Percentiles rank a stretch among this genome's conserved stretches.
These are phyloP conservation scores for Clinocottus analis DNA, from an alignment of 2,113 vertebrate species.

Conservation along the genomic window DNA sequence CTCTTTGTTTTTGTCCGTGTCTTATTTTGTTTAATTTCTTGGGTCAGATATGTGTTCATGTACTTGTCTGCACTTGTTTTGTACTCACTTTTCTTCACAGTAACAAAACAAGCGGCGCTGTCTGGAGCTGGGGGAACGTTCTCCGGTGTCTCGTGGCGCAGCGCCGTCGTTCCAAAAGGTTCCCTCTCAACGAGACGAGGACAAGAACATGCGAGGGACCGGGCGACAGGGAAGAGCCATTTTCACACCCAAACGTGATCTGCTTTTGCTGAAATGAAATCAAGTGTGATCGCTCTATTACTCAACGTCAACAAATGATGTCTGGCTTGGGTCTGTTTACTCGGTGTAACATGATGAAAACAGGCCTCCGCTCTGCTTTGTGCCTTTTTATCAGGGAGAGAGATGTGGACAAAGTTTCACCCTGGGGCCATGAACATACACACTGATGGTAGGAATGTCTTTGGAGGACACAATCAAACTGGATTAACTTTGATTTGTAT, in stretches of 20 bases:
- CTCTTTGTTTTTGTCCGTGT: too few species aligned
- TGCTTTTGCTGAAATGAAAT: slow-evolving; percentile 62
- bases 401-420: slow-evolving; percentile 25
- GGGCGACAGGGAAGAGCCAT: slow-evolving; percentile 39
- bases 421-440: neutral
- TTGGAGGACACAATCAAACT: neutral
- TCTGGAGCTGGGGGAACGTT: slow-evolving; percentile 24
- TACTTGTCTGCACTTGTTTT: too few species aligned
- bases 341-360: slow-evolving; percentile 27
- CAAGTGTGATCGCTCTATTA: slow-evolving; percentile 51
- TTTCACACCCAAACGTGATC: slow-evolving; percentile 59
- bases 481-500: slow-evolving; percentile 3
- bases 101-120: too few species aligned
- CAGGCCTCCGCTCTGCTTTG: neutral
- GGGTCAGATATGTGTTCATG: too few species aligned
- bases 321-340: slow-evolving; percentile 33
- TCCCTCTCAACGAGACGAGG: neutral
- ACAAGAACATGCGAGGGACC: slow-evolving; percentile 21
- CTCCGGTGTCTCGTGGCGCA: slow-evolving; percentile 40
- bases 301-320: slow-evolving; percentile 33
- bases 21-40: too few species aligned
- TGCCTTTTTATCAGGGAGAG: slow-evolving; percentile 24
- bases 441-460: slow-evolving; percentile 9
- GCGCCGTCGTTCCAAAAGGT: slow-evolving; percentile 47
- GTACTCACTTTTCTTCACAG: too few species aligned